Percentiles rank a stretch among this genome's conserved stretches.
These are phyloP conservation scores for Minunthozetes semirufus DNA, from an alignment of 2,888 invertebrate species.

Conservation along the genomic window DNA sequence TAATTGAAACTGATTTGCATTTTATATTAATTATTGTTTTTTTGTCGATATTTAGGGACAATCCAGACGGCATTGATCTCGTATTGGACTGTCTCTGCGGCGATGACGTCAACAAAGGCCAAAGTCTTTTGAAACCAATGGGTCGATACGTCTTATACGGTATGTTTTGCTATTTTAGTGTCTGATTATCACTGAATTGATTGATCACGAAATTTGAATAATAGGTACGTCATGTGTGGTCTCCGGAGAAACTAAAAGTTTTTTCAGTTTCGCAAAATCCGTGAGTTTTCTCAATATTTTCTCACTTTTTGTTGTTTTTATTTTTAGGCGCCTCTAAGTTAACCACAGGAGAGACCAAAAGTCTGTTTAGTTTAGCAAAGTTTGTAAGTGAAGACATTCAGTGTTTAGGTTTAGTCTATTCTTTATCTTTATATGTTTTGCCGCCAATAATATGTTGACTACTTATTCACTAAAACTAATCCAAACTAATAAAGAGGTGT, in stretches of 20 bases:
- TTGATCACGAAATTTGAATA: slow-evolving; percentile 47
- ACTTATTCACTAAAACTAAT: background rate
- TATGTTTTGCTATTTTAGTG: slow-evolving; percentile 47
- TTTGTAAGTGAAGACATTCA: slow-evolving; percentile 61
- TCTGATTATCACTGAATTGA: background rate
- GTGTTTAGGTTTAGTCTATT: slow-evolving; percentile 9
- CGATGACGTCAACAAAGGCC: slow-evolving; percentile 74
- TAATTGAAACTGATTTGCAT: slow-evolving; percentile 36
- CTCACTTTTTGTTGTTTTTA: slow-evolving; percentile 8
- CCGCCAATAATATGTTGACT: background rate
- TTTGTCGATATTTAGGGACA: slow-evolving; percentile 53
- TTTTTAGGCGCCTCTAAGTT: slow-evolving; percentile 68
- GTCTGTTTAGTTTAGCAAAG: slow-evolving; percentile 65
- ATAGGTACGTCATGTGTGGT: slow-evolving; percentile 76
- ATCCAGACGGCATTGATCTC: slow-evolving; percentile 69
- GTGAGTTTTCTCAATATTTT: slow-evolving; percentile 55
- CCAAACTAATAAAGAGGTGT: background rate
- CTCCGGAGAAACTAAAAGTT: slow-evolving; percentile 82
- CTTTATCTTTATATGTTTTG: slow-evolving; percentile 4
- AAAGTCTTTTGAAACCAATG: slow-evolving; percentile 74
- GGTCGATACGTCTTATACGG: slow-evolving; percentile 80
- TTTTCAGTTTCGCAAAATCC: slow-evolving; percentile 81
- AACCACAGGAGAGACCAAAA: slow-evolving; percentile 81
- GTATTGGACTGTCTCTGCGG: slow-evolving; percentile 81
- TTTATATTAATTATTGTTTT: background rate